A percentile compares a stretch with the other conserved stretches of the same genome.
phyloP scores from a whole-genome alignment of 1,140 invertebrate species.

The Apis cerana region DNA sequence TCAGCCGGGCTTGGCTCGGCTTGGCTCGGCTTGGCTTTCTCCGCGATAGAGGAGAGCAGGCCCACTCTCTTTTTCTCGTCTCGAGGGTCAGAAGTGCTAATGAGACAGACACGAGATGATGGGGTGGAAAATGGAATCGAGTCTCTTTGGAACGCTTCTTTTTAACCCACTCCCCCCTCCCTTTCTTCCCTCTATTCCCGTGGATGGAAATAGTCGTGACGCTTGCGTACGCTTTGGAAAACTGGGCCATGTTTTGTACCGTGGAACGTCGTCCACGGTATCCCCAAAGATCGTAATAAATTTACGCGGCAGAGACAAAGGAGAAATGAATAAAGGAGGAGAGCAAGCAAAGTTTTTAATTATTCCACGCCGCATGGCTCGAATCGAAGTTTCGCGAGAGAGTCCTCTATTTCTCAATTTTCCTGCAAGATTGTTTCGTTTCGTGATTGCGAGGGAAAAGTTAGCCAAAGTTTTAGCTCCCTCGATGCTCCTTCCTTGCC shows the following conservation, averaged over 20 bases:
- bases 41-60: not conserved
- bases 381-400: not conserved
- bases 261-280: too few relatives aligned
- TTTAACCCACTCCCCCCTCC: not conserved
- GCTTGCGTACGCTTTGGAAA: too few relatives aligned
- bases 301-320: too few relatives aligned
- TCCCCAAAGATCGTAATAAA: too few relatives aligned
- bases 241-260: too few relatives aligned
- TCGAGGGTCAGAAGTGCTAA: constrained; percentile 63
- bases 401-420: not conserved
- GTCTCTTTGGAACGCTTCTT: constrained; percentile 22
- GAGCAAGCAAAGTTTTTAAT: constrained; percentile 8
- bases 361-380: not conserved
- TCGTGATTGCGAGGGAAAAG: not conserved
- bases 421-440: not conserved
- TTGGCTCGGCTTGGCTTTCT: constrained; percentile 23
- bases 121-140: constrained; percentile 63
- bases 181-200: not conserved
- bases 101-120: constrained; percentile 58
- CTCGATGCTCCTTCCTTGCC: too few relatives aligned
- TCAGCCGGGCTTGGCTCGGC: constrained; percentile 45
- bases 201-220: too few relatives aligned
- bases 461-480: not conserved
- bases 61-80: not conserved
- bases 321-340: too few relatives aligned